phyloP scores from a whole-genome alignment of 2,113 vertebrate species.

The Lates calcarifer region DNA sequence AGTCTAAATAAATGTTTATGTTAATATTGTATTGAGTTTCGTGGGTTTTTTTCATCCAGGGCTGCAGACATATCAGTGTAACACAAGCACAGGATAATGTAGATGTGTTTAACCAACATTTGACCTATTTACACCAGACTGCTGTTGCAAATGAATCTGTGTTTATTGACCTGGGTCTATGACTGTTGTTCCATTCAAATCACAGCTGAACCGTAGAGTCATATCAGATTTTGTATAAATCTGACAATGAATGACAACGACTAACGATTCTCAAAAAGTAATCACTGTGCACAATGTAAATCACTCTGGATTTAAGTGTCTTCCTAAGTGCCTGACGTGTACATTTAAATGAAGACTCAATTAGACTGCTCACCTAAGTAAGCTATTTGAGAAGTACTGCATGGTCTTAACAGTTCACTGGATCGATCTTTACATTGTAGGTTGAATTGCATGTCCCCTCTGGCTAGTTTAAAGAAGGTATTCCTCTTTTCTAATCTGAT shows the following conservation, averaged over 20 bases:
- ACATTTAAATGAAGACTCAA: slow-evolving; percentile 28
- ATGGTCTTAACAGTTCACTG: slow-evolving; percentile 23
- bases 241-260: neutral
- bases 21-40: too few relatives aligned
- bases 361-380: slow-evolving; percentile 1
- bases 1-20: too few relatives aligned
- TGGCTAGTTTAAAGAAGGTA: slow-evolving; percentile 3
- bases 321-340: neutral
- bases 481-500: slow-evolving; percentile 13
- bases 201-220: neutral
- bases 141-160: neutral
- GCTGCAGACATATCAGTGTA: neutral
- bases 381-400: slow-evolving; percentile 19
- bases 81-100: neutral
- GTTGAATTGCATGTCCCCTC: slow-evolving; percentile 20
- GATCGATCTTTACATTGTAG: slow-evolving; percentile 31
- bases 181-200: neutral
- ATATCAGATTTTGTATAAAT: neutral
- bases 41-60: neutral
- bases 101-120: neutral
- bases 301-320: slow-evolving; percentile 20
- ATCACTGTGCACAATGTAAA: slow-evolving; percentile 9
- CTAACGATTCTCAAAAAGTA: slow-evolving; percentile 8
- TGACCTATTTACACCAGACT: slow-evolving; percentile 6
- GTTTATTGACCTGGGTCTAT: neutral